phyloP scores from a whole-genome alignment of 2,888 invertebrate species.

The Clanis bilineata region DNA sequence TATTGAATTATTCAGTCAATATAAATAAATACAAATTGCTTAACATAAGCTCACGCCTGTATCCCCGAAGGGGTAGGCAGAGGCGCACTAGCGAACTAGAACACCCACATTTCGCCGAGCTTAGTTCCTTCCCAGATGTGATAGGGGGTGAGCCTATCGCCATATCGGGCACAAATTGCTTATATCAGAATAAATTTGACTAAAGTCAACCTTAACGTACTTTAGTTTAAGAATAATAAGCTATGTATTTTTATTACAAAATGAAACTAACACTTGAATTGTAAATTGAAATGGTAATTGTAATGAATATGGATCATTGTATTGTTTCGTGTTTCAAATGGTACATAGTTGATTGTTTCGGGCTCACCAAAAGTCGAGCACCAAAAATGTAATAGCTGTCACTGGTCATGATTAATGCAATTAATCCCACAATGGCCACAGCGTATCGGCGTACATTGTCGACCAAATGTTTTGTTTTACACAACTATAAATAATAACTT shows the following conservation, averaged over 20 bases:
- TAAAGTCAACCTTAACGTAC: no score
- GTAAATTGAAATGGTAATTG: slow-evolving; percentile 43
- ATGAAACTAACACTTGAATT: slow-evolving; percentile 25
- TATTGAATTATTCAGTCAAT: no score
- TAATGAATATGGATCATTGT: slow-evolving; percentile 54
- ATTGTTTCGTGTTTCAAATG: slow-evolving; percentile 66
- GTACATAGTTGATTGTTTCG: slow-evolving; percentile 51
- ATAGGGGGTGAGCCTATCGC: no score
- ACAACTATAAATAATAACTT: neutral
- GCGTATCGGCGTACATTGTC: slow-evolving; percentile 55
- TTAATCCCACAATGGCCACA: slow-evolving; percentile 77
- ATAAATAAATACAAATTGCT: no score
- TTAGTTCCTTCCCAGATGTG: no score
- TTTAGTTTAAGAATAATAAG: neutral
- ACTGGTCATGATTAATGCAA: slow-evolving; percentile 78
- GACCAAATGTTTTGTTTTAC: slow-evolving; percentile 12
- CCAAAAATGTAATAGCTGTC: slow-evolving; percentile 83
- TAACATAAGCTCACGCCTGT: no score
- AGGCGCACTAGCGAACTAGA: no score
- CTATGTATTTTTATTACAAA: neutral
- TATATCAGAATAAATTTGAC: no score
- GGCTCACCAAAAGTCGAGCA: slow-evolving; percentile 73
- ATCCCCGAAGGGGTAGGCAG: no score
- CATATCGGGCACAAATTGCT: no score
- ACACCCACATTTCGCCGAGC: no score